These are phyloP conservation scores for Melanotaenia duboulayi DNA, from an alignment of 2,113 vertebrate species.

Conservation along the genomic window DNA sequence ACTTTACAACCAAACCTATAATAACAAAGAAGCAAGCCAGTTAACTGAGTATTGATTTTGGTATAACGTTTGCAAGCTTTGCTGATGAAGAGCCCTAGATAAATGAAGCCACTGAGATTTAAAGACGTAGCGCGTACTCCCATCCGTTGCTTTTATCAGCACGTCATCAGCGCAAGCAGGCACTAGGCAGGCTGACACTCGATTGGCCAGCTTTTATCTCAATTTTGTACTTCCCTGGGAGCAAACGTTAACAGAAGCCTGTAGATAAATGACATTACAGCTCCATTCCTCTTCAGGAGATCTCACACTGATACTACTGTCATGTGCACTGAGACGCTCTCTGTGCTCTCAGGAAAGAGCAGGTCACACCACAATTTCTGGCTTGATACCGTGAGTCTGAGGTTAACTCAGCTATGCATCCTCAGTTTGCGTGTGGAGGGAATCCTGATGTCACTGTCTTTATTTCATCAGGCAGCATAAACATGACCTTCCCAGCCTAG, in stretches of 20 bases:
- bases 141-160: slow-evolving; percentile 63
- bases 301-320: slow-evolving; percentile 64
- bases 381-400: slow-evolving; percentile 45
- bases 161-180: slow-evolving; percentile 67
- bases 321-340: slow-evolving; percentile 39
- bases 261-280: slow-evolving; percentile 82
- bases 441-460: slow-evolving; percentile 37
- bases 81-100: slow-evolving; percentile 26
- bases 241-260: slow-evolving; percentile 75
- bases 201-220: slow-evolving; percentile 82
- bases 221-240: slow-evolving; percentile 70
- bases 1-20: slow-evolving; percentile 61
- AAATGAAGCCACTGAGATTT: slow-evolving; percentile 50
- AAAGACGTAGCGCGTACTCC: slow-evolving; percentile 36
- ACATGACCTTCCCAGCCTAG: slow-evolving; percentile 51
- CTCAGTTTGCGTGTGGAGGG: slow-evolving; percentile 22
- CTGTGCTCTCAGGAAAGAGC: slow-evolving; percentile 39
- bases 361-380: slow-evolving; percentile 61
- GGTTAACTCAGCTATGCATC: slow-evolving; percentile 37
- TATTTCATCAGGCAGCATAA: slow-evolving; percentile 74
- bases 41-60: slow-evolving; percentile 69
- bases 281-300: slow-evolving; percentile 68
- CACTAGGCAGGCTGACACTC: slow-evolving; percentile 72
- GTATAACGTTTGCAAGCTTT: slow-evolving; percentile 51
- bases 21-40: slow-evolving; percentile 65